These are phyloP conservation scores for Pheucticus melanocephalus DNA, from an alignment of 2,113 vertebrate genomes.

Conservation along the genomic window DNA sequence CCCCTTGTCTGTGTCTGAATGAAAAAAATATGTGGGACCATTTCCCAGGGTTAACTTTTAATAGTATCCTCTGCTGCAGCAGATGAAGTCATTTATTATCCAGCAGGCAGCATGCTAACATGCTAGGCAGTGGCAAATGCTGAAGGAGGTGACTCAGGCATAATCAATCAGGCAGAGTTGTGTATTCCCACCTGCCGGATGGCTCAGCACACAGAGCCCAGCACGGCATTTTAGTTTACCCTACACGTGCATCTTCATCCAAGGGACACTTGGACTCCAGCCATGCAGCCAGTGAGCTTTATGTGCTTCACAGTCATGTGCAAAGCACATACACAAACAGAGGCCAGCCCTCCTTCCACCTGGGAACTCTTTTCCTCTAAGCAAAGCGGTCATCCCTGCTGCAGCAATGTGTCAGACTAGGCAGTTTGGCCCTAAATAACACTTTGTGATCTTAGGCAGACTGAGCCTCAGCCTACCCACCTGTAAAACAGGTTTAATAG, in stretches of 20 bases:
- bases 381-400: rapidly evolving
- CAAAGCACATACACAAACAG: neutral
- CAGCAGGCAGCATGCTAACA: conserved; percentile 19
- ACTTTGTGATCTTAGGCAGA: neutral
- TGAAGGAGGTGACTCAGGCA: conserved; percentile 37
- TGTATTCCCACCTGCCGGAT: neutral
- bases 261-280: neutral
- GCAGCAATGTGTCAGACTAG: neutral
- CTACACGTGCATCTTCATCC: rapidly evolving
- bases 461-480: neutral
- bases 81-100: conserved; percentile 38
- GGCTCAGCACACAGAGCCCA: neutral
- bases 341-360: neutral
- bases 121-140: neutral
- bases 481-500: conserved; percentile 33
- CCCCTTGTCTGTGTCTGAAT: neutral
- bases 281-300: neutral
- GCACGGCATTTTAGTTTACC: rapidly evolving
- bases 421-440: neutral
- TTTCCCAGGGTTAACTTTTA: conserved; percentile 54
- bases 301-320: neutral
- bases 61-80: neutral
- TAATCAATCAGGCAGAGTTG: neutral
- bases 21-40: neutral
- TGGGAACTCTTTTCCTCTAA: neutral